These are phyloP conservation scores for Ailurus styani DNA, from an alignment of 2,113 vertebrate genomes.

Conservation along the genomic window DNA sequence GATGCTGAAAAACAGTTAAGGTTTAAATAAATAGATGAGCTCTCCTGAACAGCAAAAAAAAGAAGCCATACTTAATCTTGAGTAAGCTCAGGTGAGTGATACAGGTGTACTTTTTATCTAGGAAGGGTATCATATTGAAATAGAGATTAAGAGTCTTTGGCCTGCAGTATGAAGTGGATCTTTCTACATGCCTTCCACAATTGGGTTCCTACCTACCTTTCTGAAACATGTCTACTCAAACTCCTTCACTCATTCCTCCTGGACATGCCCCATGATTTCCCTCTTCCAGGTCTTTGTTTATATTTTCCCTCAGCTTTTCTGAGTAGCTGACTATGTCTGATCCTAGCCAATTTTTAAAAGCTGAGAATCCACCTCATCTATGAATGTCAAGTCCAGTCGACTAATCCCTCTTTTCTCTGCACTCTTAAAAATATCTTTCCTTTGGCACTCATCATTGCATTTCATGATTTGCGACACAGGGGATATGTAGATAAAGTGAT, in stretches of 20 bases:
- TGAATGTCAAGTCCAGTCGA: background rate
- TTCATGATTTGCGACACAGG: background rate
- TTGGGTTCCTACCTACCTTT: background rate
- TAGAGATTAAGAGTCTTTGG: background rate
- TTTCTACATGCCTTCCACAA: background rate
- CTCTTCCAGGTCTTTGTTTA: background rate
- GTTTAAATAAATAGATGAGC: background rate
- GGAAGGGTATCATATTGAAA: background rate
- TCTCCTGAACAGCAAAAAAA: background rate
- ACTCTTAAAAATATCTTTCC: slow-evolving; percentile 14
- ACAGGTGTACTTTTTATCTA: background rate
- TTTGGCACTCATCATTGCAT: background rate
- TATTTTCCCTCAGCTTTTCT: background rate
- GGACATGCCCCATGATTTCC: background rate
- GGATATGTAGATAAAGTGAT: background rate
- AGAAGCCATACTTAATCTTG: background rate
- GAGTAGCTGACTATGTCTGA: background rate
- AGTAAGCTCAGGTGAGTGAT: background rate
- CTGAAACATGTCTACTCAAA: background rate
- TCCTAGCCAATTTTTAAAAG: background rate
- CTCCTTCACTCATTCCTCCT: background rate
- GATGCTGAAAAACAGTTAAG: background rate
- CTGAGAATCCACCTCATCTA: background rate
- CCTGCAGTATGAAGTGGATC: background rate
- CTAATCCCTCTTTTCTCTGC: background rate